phyloP scores from a whole-genome alignment of 2,888 invertebrate genomes.

The Drosophila acutilabella region DNA sequence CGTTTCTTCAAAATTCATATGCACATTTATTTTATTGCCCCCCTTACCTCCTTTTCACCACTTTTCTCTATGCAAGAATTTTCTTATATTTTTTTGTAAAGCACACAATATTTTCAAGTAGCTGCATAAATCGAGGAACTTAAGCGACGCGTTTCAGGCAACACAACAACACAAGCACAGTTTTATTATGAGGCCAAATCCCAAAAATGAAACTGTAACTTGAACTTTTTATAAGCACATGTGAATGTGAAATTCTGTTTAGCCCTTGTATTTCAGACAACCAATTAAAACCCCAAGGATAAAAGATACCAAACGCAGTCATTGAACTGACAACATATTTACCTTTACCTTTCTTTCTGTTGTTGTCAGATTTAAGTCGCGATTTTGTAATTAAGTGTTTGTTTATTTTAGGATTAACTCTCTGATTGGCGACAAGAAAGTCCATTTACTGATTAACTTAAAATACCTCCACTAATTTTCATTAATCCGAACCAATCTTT shows the following conservation, averaged over 20 bases:
- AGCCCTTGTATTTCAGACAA: conserved; percentile 15
- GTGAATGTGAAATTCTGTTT: conserved; percentile 3
- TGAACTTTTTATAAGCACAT: conserved; percentile 1
- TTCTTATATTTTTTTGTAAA: not conserved
- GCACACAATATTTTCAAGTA: conserved; percentile 61
- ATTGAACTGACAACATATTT: conserved; percentile 50
- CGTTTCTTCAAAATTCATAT: conserved; percentile 79
- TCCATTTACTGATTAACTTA: conserved; percentile 8
- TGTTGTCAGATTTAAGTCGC: conserved; percentile 19
- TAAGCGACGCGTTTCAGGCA: conserved; percentile 37
- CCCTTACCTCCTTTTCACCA: not conserved
- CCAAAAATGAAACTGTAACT: conserved; percentile 9
- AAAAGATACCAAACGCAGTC: conserved; percentile 23
- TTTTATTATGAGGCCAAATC: conserved; percentile 30
- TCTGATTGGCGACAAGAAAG: conserved; percentile 7
- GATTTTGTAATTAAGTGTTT: conserved; percentile 52
- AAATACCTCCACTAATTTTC: too few species aligned
- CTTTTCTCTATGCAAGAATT: not conserved
- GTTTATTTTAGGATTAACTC: conserved; percentile 24
- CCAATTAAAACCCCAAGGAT: conserved; percentile 48
- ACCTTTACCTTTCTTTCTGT: conserved; percentile 21
- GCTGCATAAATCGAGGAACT: conserved; percentile 55
- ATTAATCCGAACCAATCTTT: too few species aligned
- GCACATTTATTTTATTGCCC: conserved; percentile 73
- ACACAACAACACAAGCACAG: conserved; percentile 11